Conservation (phyloP, 2,113 vertebrate genomes). For the Phyllostomus hastatus region DNA sequence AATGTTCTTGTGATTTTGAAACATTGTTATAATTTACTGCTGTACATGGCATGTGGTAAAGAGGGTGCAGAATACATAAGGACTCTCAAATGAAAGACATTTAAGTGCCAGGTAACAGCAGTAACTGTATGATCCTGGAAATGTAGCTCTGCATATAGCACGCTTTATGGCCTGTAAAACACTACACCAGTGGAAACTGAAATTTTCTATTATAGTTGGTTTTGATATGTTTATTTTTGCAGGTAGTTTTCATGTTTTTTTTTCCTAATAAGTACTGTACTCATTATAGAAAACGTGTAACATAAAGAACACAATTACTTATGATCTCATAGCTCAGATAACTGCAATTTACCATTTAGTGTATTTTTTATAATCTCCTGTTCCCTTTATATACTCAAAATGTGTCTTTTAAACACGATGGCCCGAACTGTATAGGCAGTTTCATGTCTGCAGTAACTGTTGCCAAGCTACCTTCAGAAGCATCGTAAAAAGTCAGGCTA, state of each 20-base stretch:
- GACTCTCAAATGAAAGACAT: conserved; percentile 21
- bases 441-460: neutral
- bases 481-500: neutral
- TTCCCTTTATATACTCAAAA: neutral
- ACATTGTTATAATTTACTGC: conserved; percentile 29
- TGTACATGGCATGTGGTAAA: neutral
- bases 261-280: neutral
- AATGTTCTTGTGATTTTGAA: conserved; percentile 39
- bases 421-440: neutral
- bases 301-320: neutral
- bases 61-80: neutral
- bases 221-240: conserved; percentile 28
- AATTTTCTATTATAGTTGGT: conserved; percentile 8
- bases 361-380: neutral
- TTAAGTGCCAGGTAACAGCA: conserved; percentile 22
- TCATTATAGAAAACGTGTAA: neutral
- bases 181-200: conserved; percentile 40
- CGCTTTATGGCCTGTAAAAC: conserved; percentile 20
- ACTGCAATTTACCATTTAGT: neutral
- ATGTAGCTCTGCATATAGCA: neutral
- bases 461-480: neutral
- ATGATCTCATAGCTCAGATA: neutral
- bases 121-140: neutral
- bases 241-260: neutral
- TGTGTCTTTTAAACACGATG: neutral